These are phyloP conservation scores for Heterodera schachtii DNA, from an alignment of 1,140 invertebrate genomes.

Conservation along the genomic window DNA sequence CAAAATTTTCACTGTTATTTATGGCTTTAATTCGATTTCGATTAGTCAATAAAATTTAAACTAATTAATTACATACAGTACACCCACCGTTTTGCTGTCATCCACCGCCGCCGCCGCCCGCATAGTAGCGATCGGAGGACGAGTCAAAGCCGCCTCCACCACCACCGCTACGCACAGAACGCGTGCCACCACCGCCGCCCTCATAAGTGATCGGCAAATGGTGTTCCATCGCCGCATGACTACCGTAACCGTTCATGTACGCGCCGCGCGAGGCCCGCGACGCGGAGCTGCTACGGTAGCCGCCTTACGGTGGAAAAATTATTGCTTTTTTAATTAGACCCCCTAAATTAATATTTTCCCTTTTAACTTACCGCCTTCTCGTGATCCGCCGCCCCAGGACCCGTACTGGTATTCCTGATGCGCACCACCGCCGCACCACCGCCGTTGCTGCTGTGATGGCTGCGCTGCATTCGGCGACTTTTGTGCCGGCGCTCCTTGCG, in stretches of 20 bases:
- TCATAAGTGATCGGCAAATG: conserved; percentile 38
- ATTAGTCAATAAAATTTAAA: too few species aligned
- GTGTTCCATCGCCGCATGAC: conserved; percentile 9
- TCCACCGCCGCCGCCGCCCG: conserved; percentile 26
- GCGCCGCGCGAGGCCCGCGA: conserved; percentile 28
- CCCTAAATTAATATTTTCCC: conserved; percentile 1
- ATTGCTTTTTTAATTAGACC: neutral
- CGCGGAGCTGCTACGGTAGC: conserved; percentile 45
- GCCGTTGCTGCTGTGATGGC: conserved; percentile 42
- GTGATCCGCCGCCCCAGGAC: conserved; percentile 33
- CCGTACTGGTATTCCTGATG: conserved; percentile 42
- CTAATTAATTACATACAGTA: too few species aligned
- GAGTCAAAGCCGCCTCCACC: conserved; percentile 31
- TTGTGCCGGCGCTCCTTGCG: conserved; percentile 54
- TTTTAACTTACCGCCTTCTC: conserved; percentile 7
- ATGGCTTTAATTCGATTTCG: too few species aligned
- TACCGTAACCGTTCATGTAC: conserved; percentile 36
- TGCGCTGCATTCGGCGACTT: conserved; percentile 50
- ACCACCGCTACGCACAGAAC: conserved; percentile 7
- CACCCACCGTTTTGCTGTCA: neutral
- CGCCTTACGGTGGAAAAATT: conserved; percentile 25
- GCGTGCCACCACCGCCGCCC: conserved; percentile 13
- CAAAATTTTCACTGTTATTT: too few species aligned
- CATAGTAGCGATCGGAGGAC: conserved; percentile 36
- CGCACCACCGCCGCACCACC: conserved; percentile 20